These are phyloP conservation scores for Lamellibrachia columna DNA, from an alignment of 2,888 invertebrate species.

Conservation along the genomic window DNA sequence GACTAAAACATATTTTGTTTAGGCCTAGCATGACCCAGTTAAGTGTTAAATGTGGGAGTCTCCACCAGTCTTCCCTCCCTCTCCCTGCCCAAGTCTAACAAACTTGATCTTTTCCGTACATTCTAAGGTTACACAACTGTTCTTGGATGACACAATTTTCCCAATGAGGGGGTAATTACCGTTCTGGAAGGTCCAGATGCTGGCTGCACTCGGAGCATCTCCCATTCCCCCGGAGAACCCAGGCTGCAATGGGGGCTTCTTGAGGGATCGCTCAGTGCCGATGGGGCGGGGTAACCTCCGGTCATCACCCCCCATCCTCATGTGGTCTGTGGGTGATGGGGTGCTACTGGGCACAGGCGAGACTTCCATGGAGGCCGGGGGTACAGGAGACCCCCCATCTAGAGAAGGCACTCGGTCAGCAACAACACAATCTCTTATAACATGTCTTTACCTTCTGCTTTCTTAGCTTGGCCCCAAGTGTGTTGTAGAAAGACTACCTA, in stretches of 20 bases:
- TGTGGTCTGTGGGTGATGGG: slow-evolving; percentile 41
- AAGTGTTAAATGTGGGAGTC: too few relatives aligned
- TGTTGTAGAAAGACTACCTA: too few relatives aligned
- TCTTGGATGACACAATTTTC: neutral
- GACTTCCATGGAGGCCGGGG: slow-evolving; percentile 31
- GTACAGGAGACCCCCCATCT: slow-evolving; percentile 29
- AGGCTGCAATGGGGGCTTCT: slow-evolving; percentile 35
- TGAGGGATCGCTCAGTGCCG: slow-evolving; percentile 64
- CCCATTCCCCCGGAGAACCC: slow-evolving; percentile 20
- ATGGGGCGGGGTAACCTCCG: slow-evolving; percentile 53
- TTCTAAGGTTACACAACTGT: too few relatives aligned
- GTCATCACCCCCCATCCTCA: slow-evolving; percentile 24
- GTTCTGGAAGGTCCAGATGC: slow-evolving; percentile 29
- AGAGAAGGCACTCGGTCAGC: neutral
- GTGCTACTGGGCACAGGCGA: slow-evolving; percentile 42
- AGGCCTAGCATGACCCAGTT: too few relatives aligned
- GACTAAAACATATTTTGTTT: too few relatives aligned
- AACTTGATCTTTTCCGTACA: too few relatives aligned
- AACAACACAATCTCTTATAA: neutral
- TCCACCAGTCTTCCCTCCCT: too few relatives aligned
- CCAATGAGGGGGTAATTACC: slow-evolving; percentile 14
- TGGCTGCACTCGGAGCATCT: slow-evolving; percentile 24
- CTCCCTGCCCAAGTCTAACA: too few relatives aligned
- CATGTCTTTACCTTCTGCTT: neutral
- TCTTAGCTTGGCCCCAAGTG: neutral